These are phyloP conservation scores for Chionomys nivalis DNA, from an alignment of 2,113 vertebrate genomes.

Conservation along the genomic window DNA sequence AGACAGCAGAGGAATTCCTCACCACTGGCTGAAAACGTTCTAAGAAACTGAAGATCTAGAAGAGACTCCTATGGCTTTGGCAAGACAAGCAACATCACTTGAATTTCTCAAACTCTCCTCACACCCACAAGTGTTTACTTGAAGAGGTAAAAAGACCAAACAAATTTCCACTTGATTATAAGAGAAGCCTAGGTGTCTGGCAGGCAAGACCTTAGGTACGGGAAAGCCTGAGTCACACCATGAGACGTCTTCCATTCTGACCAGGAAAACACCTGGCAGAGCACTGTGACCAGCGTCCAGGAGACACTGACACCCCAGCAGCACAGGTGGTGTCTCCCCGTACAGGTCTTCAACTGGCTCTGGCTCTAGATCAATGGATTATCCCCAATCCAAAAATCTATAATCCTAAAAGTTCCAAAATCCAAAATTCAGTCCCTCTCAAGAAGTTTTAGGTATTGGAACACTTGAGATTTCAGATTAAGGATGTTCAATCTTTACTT, in stretches of 20 bases:
- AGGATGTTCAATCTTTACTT: background rate
- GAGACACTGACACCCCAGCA: background rate
- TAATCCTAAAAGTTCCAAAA: background rate
- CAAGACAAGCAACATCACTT: background rate
- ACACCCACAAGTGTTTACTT: background rate
- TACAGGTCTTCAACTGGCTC: background rate
- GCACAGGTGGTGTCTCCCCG: background rate
- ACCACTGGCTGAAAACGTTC: background rate
- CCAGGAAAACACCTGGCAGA: background rate
- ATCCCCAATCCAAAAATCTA: background rate
- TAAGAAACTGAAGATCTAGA: background rate
- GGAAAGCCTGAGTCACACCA: background rate
- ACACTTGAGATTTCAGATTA: background rate
- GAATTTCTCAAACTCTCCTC: background rate
- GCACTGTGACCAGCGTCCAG: too few species aligned
- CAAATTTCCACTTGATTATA: background rate
- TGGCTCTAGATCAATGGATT: background rate
- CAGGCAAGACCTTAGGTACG: background rate
- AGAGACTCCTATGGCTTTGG: background rate
- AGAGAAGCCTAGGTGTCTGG: background rate
- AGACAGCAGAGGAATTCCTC: conserved; percentile 9
- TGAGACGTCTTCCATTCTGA: background rate
- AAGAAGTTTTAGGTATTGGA: background rate
- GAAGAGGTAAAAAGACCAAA: background rate
- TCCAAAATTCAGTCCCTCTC: background rate